Percentiles rank a stretch among this genome's conserved stretches.
phyloP scores from a whole-genome alignment of 2,888 invertebrate species.

The Tenthredo distinguenda region DNA sequence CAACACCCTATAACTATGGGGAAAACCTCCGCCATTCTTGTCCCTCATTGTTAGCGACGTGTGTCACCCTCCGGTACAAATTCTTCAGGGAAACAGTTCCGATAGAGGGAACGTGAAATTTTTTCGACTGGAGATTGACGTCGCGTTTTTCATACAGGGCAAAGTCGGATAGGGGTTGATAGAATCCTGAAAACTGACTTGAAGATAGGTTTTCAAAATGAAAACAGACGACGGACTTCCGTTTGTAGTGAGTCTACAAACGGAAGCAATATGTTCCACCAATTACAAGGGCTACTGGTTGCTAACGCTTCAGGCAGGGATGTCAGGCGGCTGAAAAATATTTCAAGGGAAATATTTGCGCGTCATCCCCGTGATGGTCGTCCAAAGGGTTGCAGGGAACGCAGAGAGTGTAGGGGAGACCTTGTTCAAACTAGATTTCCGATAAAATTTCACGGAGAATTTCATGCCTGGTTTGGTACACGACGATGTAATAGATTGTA shows the following conservation, averaged over 20 bases:
- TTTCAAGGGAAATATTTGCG: slow-evolving; percentile 34
- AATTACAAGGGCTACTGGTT: slow-evolving; percentile 9
- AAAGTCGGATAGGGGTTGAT: neutral
- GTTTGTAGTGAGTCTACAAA: neutral
- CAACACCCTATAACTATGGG: neutral
- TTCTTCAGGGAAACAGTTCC: neutral
- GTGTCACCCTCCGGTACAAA: neutral
- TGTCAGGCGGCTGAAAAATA: slow-evolving; percentile 32
- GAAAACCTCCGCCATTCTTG: neutral
- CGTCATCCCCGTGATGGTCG: slow-evolving; percentile 23
- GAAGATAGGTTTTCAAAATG: neutral
- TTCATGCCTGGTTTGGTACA: slow-evolving; percentile 40
- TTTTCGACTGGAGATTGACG: neutral
- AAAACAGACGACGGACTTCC: slow-evolving; percentile 9
- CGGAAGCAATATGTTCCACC: slow-evolving; percentile 19
- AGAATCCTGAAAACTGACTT: neutral
- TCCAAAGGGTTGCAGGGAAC: slow-evolving; percentile 1
- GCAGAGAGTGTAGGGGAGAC: slow-evolving; percentile 18
- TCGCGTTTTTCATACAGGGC: neutral
- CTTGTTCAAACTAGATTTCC: slow-evolving; percentile 47
- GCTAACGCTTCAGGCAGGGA: slow-evolving; percentile 35
- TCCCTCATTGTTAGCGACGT: neutral
- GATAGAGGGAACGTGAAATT: neutral
- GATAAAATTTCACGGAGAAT: slow-evolving; percentile 49
- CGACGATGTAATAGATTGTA: slow-evolving; percentile 39